These are phyloP conservation scores for Graptemys geographica DNA, from an alignment of 2,797 vertebrate genomes.

Conservation along the genomic window DNA sequence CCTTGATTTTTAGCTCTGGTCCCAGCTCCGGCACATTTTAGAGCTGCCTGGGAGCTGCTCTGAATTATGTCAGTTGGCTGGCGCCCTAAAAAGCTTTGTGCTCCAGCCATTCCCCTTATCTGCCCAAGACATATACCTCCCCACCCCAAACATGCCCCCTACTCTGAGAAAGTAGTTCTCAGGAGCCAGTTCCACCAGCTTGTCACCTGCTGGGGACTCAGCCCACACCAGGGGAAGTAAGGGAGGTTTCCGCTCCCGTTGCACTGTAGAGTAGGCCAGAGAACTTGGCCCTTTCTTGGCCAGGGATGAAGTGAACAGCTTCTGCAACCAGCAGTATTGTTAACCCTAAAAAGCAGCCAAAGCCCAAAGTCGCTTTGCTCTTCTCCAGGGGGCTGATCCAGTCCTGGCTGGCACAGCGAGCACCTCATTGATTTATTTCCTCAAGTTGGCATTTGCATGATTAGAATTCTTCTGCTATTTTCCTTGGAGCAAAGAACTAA, in stretches of 20 bases:
- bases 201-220: no score
- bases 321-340: not conserved
- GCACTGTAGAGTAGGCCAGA: not conserved
- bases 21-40: not conserved
- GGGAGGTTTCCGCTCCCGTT: not conserved
- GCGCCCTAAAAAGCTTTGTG: not conserved
- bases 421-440: not conserved
- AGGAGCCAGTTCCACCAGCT: not conserved
- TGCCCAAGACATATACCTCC: not conserved
- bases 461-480: not conserved
- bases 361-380: not conserved
- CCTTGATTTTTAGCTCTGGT: not conserved
- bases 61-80: not conserved
- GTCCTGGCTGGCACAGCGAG: not conserved
- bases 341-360: not conserved
- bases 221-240: not conserved
- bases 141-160: not conserved
- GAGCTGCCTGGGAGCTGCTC: not conserved
- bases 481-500: not conserved
- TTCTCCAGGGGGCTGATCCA: not conserved
- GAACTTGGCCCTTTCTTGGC: not conserved
- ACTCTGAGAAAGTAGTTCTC: not conserved
- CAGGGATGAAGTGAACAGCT: not conserved
- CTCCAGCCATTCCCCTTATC: not conserved
- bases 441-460: not conserved